Base-by-base conservation (phyloP, 2,888 invertebrate species). In the Trilocha varians region DNA sequence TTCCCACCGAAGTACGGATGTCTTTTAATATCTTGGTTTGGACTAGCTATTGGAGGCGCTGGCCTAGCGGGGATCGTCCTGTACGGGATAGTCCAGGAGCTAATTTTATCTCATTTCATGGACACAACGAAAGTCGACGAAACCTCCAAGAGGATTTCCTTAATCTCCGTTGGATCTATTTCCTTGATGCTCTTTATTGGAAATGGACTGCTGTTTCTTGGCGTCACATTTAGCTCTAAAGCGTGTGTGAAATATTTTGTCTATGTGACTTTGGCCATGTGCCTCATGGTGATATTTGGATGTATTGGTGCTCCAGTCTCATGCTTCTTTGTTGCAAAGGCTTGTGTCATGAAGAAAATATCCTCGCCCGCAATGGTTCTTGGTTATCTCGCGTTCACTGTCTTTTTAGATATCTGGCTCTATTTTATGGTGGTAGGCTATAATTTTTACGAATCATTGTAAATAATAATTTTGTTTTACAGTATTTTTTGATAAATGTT, bases 351-450 rank as follows among this genome's bases (percentile, higher is more conserved):
- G 25, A 66, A 58, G 43, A 57, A 53, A 40, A 2, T 70, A 3
- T 58, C 67, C 0, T 18, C 42, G 0, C 1, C 15, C 0, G 0
- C 45, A 0, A 43, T 62, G 15, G 2, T 53, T 2, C 6, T 67
- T 1, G 41, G 16, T 6, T 53, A 57, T 34, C 3, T 60, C 2
- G 1, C 38, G 4, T 0, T 62, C 5, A 55, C 59, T 0, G 0
- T 59, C 6, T 77, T 64, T 49, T 41, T 69, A 14, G 50, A 61
- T 34, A 0, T 65, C 2, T 77, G 74, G 72, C 15, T 73, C 6
- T 77, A 72, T 56, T 74, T 67, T 40, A 51, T 57, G 50, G 46
- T 62, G 4, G 62, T 72, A 1, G 52, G 57, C 5, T 56, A 59
- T 40, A 70, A 61, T 45, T 47, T 53, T 45, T 15, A 52, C 41